phyloP scores from a whole-genome alignment of 1,140 invertebrate genomes.

The Tenebrio molitor region DNA sequence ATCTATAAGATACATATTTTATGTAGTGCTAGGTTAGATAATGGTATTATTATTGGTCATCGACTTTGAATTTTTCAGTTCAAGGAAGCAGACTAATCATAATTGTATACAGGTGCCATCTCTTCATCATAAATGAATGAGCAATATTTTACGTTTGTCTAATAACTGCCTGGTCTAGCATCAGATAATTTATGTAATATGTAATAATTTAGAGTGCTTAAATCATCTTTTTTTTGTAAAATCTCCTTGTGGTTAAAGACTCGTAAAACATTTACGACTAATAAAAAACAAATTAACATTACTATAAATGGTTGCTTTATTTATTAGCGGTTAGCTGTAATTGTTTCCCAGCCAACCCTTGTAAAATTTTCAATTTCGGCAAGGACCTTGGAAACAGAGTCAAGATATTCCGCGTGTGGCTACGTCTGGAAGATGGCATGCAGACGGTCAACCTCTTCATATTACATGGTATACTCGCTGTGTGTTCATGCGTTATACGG shows the following conservation, averaged over 20 bases:
- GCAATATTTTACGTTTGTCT: background rate
- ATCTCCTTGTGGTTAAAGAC: constrained; percentile 15
- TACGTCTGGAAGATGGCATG: constrained; percentile 40
- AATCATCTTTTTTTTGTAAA: constrained; percentile 22
- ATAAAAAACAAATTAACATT: constrained; percentile 34
- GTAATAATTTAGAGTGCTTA: constrained; percentile 8
- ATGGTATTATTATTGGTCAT: constrained; percentile 24
- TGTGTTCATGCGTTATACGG: constrained; percentile 48
- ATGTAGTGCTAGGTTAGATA: background rate
- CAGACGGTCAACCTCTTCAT: constrained; percentile 39
- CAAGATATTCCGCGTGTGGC: constrained; percentile 35
- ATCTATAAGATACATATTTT: constrained; percentile 31
- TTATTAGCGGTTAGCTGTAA: constrained; percentile 14
- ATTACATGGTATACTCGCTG: constrained; percentile 42
- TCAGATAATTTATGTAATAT: constrained; percentile 11
- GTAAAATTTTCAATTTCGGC: background rate
- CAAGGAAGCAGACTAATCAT: background rate
- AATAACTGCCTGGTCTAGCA: background rate
- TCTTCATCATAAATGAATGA: background rate
- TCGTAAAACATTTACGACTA: constrained; percentile 28
- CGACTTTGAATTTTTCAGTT: constrained; percentile 10
- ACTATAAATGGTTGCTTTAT: constrained; percentile 10
- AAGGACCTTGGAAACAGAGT: constrained; percentile 1
- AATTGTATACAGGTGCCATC: no score
- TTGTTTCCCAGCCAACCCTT: background rate